Percentiles rank a stretch among this genome's conserved stretches.
Conservation (phyloP, 2,888 invertebrate species). For the Drosophila longiperda region DNA sequence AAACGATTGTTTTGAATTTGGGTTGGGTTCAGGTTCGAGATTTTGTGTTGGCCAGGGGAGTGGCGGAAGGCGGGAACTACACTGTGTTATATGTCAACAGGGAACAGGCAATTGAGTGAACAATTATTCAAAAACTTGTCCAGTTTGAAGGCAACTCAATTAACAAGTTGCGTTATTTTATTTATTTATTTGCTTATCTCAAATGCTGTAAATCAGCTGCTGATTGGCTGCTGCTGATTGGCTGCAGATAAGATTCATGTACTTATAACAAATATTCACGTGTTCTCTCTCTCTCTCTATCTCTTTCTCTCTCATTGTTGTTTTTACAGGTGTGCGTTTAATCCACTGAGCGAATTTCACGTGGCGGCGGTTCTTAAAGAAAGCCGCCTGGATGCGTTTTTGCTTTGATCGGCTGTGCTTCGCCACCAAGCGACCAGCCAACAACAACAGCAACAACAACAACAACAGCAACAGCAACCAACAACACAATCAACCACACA, state of each 20-base stretch:
- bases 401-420: constrained; percentile 96
- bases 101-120: constrained; percentile 21
- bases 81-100: constrained; percentile 21
- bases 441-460: constrained; percentile 15
- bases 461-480: constrained; percentile 44
- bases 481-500: constrained; percentile 37
- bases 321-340: constrained; percentile 73
- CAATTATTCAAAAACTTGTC: constrained; percentile 27
- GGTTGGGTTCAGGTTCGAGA: constrained; percentile 18
- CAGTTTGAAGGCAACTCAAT: constrained; percentile 35
- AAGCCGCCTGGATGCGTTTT: constrained; percentile 94
- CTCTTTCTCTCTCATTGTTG: neutral
- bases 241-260: constrained; percentile 14
- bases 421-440: constrained; percentile 93
- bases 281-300: neutral
- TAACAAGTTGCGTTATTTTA: constrained; percentile 32
- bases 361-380: constrained; percentile 78
- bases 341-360: constrained; percentile 64
- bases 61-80: too few relatives aligned
- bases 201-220: constrained; percentile 24
- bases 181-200: constrained; percentile 9
- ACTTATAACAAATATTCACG: constrained; percentile 4
- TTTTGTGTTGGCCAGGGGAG: neutral
- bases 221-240: constrained; percentile 14
- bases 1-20: constrained; percentile 40